A percentile compares a stretch with the other conserved stretches of the same genome.
phyloP scores from a whole-genome alignment of 2,797 vertebrate species.

The Gorsachius magnificus region DNA sequence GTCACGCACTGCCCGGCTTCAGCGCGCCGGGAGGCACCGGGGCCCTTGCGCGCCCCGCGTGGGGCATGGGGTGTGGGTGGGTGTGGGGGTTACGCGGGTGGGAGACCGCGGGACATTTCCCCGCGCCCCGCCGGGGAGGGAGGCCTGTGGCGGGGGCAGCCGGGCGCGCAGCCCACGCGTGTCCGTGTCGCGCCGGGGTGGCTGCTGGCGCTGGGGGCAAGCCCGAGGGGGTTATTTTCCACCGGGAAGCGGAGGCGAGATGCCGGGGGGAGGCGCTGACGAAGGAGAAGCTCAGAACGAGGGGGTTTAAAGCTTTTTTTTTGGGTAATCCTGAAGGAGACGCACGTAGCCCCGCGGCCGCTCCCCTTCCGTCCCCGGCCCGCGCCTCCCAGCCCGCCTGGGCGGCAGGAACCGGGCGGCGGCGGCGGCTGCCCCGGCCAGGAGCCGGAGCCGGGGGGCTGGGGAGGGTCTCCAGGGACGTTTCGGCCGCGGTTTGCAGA shows the following conservation, averaged over 20 bases:
- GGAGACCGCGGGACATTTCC: neutral
- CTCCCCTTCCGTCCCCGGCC: neutral
- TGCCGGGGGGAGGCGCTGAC: neutral
- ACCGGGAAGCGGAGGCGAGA: neutral
- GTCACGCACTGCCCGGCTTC: neutral
- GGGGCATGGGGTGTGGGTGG: no score
- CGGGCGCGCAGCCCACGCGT: neutral
- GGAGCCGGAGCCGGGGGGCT: no score
- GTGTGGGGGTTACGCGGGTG: no score
- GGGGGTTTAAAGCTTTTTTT: neutral
- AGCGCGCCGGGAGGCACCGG: neutral
- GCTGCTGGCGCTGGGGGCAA: neutral
- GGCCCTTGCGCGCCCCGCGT: neutral
- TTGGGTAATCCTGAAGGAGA: neutral
- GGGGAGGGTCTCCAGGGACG: neutral
- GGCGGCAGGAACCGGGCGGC: neutral
- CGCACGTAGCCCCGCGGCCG: fast-evolving
- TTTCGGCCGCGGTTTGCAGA: neutral
- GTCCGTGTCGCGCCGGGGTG: neutral
- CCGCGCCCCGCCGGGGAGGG: neutral
- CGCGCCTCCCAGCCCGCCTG: no score
- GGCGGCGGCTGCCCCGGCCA: neutral
- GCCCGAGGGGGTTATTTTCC: neutral
- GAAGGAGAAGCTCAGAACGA: neutral
- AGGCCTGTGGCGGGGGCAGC: neutral